These are phyloP conservation scores for Barnardius zonarius DNA, from an alignment of 2,113 vertebrate species.

Conservation along the genomic window DNA sequence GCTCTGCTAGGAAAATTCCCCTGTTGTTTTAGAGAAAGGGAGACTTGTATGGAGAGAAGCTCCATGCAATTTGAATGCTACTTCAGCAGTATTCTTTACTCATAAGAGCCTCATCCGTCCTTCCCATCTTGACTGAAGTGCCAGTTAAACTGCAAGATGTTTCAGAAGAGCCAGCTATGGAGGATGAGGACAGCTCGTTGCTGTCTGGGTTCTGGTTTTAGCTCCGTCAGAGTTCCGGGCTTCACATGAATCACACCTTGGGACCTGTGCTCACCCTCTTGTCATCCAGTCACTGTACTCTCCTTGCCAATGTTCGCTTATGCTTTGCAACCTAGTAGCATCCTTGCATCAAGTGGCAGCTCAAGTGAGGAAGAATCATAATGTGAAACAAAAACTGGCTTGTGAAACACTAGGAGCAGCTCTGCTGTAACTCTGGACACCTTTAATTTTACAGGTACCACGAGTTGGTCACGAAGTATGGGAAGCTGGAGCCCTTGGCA, in stretches of 20 bases:
- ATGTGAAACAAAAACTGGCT: neutral
- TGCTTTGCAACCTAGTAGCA: neutral
- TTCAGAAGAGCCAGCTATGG: neutral
- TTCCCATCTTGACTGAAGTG: neutral
- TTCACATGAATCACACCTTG: neutral
- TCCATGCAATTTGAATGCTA: neutral
- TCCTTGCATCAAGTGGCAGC: neutral
- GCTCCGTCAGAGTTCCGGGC: neutral
- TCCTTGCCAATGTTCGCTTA: neutral
- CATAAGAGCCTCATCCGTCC: neutral
- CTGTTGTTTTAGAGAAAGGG: neutral
- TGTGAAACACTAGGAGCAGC: neutral
- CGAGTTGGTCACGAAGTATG: slow-evolving; percentile 88
- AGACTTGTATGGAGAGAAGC: neutral
- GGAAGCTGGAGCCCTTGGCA: slow-evolving; percentile 90
- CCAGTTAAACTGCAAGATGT: neutral
- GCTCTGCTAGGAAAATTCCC: neutral
- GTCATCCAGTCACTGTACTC: neutral
- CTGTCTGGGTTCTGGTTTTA: neutral
- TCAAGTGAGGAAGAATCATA: neutral
- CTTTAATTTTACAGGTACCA: slow-evolving; percentile 81
- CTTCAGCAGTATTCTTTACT: neutral
- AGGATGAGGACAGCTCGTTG: neutral
- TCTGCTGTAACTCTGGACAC: accelerated
- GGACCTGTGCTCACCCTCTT: neutral